These are phyloP conservation scores for Orthonychiurus folsomi DNA, from an alignment of 2,888 invertebrate species.

Conservation along the genomic window DNA sequence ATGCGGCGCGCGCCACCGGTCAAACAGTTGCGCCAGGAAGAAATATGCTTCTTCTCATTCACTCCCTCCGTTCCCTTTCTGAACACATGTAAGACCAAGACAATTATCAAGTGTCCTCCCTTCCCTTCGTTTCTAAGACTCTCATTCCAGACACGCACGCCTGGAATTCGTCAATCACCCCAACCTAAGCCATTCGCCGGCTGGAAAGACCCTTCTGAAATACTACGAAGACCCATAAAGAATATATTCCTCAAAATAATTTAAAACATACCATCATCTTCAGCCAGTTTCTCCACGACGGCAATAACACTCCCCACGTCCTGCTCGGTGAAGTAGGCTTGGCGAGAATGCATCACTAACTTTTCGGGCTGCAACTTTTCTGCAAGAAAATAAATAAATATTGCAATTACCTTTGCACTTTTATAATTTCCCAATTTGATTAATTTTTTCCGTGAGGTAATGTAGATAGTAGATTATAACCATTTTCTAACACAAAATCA, in stretches of 20 bases:
- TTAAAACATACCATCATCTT: conserved; percentile 35
- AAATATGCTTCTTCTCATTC: conserved; percentile 19
- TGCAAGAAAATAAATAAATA: conserved; percentile 22
- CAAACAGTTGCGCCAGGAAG: conserved; percentile 7
- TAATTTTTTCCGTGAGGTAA: no score
- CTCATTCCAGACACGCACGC: background rate
- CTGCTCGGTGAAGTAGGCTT: conserved; percentile 34
- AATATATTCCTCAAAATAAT: background rate
- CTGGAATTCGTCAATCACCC: conserved; percentile 1
- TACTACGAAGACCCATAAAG: background rate
- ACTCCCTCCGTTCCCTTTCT: conserved; percentile 7
- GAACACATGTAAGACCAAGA: background rate
- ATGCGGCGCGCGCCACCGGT: conserved; percentile 24
- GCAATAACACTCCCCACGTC: conserved; percentile 33
- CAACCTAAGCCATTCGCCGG: background rate
- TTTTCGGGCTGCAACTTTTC: conserved; percentile 35
- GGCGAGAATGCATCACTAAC: conserved; percentile 37
- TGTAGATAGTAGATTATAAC: no score
- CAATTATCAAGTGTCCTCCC: background rate
- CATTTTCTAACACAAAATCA: background rate
- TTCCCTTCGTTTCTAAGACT: background rate
- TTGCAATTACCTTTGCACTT: background rate
- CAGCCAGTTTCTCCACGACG: conserved; percentile 37
- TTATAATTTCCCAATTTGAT: no score
- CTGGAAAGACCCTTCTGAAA: background rate